Conservation (phyloP, 2,113 vertebrate species). For the Tachycineta bicolor region DNA sequence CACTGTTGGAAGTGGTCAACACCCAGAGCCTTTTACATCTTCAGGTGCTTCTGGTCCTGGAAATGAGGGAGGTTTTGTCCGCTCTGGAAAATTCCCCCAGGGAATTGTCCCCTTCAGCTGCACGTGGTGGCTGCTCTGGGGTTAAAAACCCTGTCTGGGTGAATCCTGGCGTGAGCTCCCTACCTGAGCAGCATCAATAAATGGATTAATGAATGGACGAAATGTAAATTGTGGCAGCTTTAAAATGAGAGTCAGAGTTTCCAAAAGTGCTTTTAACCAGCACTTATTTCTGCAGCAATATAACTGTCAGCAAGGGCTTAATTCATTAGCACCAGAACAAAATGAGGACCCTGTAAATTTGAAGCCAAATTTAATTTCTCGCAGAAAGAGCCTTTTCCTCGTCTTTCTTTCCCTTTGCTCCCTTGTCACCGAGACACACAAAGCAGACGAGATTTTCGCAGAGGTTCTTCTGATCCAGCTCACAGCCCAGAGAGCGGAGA, state of each 20-base stretch:
- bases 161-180: not conserved
- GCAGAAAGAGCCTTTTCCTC: not conserved
- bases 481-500: too few relatives aligned
- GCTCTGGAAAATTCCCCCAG: fast-evolving
- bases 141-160: not conserved
- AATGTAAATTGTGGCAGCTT: conserved; percentile 56
- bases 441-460: too few relatives aligned
- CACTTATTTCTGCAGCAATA: conserved; percentile 40
- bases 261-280: conserved; percentile 47
- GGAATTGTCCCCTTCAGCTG: fast-evolving
- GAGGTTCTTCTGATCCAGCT: too few relatives aligned
- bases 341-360: conserved; percentile 55
- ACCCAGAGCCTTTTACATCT: not conserved
- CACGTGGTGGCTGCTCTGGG: fast-evolving
- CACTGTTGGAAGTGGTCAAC: not conserved
- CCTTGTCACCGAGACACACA: too few relatives aligned
- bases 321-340: conserved; percentile 48
- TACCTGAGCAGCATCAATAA: conserved; percentile 40
- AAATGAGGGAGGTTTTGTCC: not conserved
- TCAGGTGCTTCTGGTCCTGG: not conserved
- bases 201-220: conserved; percentile 26
- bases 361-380: conserved; percentile 59
- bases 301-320: conserved; percentile 51
- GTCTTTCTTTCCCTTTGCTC: not conserved
- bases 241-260: conserved; percentile 46